Base-by-base conservation (phyloP, 2,888 invertebrate genomes). In the Diogma glabrata region DNA sequence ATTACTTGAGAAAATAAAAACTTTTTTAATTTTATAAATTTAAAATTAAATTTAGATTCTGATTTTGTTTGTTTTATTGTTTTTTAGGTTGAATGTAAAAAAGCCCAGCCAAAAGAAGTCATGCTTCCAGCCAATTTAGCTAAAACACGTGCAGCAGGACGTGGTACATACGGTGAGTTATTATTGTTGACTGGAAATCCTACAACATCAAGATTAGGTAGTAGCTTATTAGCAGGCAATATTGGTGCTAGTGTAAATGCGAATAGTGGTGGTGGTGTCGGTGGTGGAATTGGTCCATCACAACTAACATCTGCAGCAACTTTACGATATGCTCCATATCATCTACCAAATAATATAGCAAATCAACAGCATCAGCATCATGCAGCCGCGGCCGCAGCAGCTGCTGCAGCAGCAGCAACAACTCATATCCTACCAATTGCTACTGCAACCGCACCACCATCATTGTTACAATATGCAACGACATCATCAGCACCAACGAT, bases 101-200 rank as follows among this genome's bases (percentile, higher is more conserved):
- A 97, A 76, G 99, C 99, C 68, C 99, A 99, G 77, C 99, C 99
- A 59, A 99, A 99, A 79, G 99, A 99, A 80, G 97, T 99, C 66
- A 99, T 99, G 99, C 84, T 97, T 69, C 97, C 97, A 65, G 88
- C 91, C 63, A 92, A 91, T 74, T 76, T 92, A 77, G 91, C 91
- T 67, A 92, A 92, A 80, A 92, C 91, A 75, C 84, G 92, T 72
- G 91, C 91, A 71, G 89, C 91, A 65, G 90, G 90, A 64, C 86
- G 92, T 75, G 90, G 91, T 75, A 88, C 91, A 78, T 93, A 92
- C 84, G 92, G 92, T 93, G 91, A 92, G 92, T 91, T 90, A 81
- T 82, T 89, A 81, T 84, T 84, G 78, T 79, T 82, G 75, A 79
- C 84, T 75, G 79, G 81, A 73, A 75, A 76, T 70, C 74, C 78